phyloP scores from a whole-genome alignment of 2,797 vertebrate genomes.

The Clarias platycephalus region DNA sequence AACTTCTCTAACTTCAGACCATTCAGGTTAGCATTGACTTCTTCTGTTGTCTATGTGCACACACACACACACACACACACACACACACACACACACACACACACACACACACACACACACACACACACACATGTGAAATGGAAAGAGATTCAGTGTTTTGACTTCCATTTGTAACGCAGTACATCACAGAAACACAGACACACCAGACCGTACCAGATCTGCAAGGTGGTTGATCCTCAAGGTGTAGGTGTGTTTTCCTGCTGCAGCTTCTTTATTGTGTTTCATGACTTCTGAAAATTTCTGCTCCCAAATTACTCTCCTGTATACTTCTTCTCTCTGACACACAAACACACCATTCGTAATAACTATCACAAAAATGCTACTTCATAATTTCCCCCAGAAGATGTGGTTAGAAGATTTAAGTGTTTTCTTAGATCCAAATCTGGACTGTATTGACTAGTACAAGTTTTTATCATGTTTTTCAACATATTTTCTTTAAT shows the following conservation, averaged over 20 bases:
- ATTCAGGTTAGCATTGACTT: conserved; percentile 70
- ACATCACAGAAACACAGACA: not conserved
- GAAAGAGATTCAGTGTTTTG: not conserved
- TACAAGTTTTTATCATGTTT: no score
- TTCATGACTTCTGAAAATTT: conserved; percentile 63
- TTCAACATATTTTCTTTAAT: no score
- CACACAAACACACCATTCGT: not conserved
- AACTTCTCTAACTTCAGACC: conserved; percentile 59
- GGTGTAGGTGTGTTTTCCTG: conserved; percentile 66
- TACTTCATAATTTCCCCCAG: no score
- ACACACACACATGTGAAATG: not conserved
- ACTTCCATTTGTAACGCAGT: not conserved
- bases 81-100: no score
- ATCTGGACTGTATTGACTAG: no score
- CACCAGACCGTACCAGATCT: conserved; percentile 69
- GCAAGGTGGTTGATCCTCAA: conserved; percentile 73
- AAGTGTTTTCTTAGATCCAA: no score
- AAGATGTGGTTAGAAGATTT: no score
- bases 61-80: no score
- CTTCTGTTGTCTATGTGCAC: conserved; percentile 73
- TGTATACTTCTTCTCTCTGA: conserved; percentile 63
- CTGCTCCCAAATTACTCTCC: conserved; percentile 72
- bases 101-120: no score
- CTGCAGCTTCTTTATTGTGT: conserved; percentile 66
- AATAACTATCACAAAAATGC: no score